Base-by-base conservation (phyloP, 2,113 vertebrate genomes). In the Illadopsis cleaveri region DNA sequence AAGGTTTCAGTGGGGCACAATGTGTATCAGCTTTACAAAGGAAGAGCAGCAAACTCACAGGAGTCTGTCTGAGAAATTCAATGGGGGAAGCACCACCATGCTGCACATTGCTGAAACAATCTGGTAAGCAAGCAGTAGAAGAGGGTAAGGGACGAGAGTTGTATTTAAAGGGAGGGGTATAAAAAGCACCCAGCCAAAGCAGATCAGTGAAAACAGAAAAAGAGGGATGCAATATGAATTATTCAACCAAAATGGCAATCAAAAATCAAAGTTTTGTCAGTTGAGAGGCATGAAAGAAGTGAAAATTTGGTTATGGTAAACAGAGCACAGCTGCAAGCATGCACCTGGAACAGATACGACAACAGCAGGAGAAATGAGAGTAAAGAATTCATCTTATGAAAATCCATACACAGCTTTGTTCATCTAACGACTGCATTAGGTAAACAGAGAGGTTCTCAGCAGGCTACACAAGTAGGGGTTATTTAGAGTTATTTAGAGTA, bases 111-210 rank as follows among this genome's bases (percentile, higher is more conserved):
- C 5, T 71, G 44, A 76, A 86, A n/a, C 11, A 56, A 51, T 22
- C 40, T 33, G 8, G 0, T 40, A 35, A 5, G 8, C 10, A 35
- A 82, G 18, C 25, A 69, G 35, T 0, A 71, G 14, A 35, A 66
- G 11, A 57, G 27, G 5, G 1, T 10, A 31, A 68, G 7, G 7
- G 7, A 23, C 50, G 2, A 47, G 4, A 73, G 23, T 3, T 5
- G 4, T n/a, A 50, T 23, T 54, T 71, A 66, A 79, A 89, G 14
- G 15, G 19, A 82, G 15, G 4, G 11, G 7, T 14, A 66, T 9
- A 45, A 75, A 78, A 79, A 76, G 8, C 30, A 68, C 2, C 5
- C 10, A 82, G 56, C 17, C 20, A 24, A 71, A 79, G 35, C 15
- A 85, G 30, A 64, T 5, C 33, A 68, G 9, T 23, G 4, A 68